These are phyloP conservation scores for Clivina fossor DNA, from an alignment of 2,888 invertebrate genomes.

Conservation along the genomic window DNA sequence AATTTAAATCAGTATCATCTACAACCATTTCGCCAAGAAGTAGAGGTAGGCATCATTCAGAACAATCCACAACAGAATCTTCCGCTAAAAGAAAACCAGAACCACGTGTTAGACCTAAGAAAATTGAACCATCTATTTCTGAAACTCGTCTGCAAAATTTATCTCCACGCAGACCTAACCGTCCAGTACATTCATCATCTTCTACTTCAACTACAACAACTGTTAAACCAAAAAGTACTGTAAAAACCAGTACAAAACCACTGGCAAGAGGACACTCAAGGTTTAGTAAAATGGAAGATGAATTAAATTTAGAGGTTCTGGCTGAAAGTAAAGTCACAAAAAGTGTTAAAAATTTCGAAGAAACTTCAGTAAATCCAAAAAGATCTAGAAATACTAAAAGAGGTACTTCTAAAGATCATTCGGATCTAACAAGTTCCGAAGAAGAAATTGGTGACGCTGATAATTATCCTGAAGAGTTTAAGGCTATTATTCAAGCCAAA, in stretches of 20 bases:
- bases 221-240: conserved; percentile 2
- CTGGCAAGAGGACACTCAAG: conserved; percentile 35
- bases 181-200: conserved; percentile 2
- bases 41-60: conserved; percentile 17
- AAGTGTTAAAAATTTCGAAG: conserved; percentile 27
- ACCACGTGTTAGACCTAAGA: conserved; percentile 29
- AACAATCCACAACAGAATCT: conserved; percentile 14
- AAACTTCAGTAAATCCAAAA: conserved; percentile 31
- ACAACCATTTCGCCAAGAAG: conserved; percentile 9
- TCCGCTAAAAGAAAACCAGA: conserved; percentile 32
- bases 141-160: conserved; percentile 28
- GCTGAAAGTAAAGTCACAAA: conserved; percentile 30
- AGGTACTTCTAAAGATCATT: conserved; percentile 37
- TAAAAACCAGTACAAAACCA: background rate
- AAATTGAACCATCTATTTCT: conserved; percentile 20
- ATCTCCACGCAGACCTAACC: conserved; percentile 8
- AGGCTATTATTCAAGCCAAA: conserved; percentile 65
- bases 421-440: conserved; percentile 46
- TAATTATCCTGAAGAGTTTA: conserved; percentile 68
- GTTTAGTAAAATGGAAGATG: conserved; percentile 39
- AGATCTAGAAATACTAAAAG: conserved; percentile 31
- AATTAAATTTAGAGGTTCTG: conserved; percentile 21
- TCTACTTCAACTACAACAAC: conserved; percentile 5
- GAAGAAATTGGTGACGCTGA: conserved; percentile 62
- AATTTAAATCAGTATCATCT: conserved; percentile 3